Percentiles rank a stretch among this genome's conserved stretches.
Conservation (phyloP, 2,113 vertebrate species). For the Podilymbus podiceps region DNA sequence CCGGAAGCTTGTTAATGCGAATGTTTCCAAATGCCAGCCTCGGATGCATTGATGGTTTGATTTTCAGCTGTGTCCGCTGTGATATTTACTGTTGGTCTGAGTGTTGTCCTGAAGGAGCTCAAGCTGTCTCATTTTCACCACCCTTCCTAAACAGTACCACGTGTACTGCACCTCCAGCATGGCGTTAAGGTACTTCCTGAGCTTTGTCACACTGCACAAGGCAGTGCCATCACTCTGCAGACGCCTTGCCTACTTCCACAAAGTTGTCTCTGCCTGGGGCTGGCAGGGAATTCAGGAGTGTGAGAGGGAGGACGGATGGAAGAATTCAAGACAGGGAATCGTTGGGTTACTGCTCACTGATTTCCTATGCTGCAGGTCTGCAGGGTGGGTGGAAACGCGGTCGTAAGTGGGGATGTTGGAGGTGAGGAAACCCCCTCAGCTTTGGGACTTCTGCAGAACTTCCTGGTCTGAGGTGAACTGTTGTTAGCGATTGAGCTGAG, state of each 20-base stretch:
- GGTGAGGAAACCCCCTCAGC: background rate
- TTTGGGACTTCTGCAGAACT: background rate
- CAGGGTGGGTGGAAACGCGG: background rate
- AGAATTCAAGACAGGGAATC: background rate
- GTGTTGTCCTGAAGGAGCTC: background rate
- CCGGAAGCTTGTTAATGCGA: background rate
- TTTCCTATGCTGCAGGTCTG: background rate
- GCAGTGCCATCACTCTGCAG: background rate
- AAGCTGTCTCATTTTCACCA: background rate
- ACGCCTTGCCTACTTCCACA: background rate
- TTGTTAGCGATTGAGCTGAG: accelerated
- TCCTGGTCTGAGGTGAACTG: background rate
- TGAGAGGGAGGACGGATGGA: background rate
- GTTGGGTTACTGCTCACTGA: background rate
- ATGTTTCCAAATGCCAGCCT: background rate
- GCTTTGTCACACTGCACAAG: background rate
- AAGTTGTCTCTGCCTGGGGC: background rate
- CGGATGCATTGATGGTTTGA: background rate
- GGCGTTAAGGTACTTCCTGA: background rate
- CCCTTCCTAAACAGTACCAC: background rate
- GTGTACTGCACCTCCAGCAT: background rate
- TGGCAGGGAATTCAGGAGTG: background rate
- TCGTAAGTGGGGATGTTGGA: background rate
- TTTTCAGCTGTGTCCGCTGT: background rate
- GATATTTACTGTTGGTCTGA: background rate